Evolutionary conservation across 2,888 invertebrate genomes (phyloP).

Genomic region (Drosophila rubida): DNA sequence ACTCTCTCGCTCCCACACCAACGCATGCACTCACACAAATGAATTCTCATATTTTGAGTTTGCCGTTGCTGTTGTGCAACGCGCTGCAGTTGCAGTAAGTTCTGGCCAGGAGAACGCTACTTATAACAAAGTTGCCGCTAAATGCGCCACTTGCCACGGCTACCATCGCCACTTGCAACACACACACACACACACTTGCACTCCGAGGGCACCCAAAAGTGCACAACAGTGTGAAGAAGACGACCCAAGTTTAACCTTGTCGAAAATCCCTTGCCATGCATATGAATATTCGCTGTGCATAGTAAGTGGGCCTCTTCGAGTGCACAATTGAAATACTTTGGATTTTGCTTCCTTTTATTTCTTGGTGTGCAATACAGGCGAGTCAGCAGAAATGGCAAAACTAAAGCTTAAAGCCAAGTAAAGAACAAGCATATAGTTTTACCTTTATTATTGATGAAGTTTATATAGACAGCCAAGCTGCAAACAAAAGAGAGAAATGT

Average conservation of each 20-base stretch:
- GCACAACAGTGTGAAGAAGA: conserved; percentile 26
- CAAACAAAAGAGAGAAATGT: not conserved
- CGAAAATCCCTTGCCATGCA: conserved; percentile 9
- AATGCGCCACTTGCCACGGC: conserved; percentile 62
- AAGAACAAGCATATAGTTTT: not conserved
- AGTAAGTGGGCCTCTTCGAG: conserved; percentile 13
- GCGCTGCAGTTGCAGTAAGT: conserved; percentile 15
- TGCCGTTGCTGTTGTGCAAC: conserved; percentile 20
- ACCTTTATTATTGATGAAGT: not conserved
- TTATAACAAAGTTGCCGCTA: conserved; percentile 60
- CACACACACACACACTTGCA: not conserved
- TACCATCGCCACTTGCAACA: not conserved
- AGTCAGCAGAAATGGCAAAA: conserved; percentile 29
- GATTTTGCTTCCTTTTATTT: no score
- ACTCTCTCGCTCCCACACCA: not conserved
- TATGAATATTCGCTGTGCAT: conserved; percentile 12
- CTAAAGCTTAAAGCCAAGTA: not conserved
- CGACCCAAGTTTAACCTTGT: conserved; percentile 34
- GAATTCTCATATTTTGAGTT: conserved; percentile 24
- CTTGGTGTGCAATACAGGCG: conserved; percentile 14
- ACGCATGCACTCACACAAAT: not conserved
- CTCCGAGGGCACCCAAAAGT: conserved; percentile 32
- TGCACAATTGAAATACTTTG: conserved; percentile 13
- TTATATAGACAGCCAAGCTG: not conserved
- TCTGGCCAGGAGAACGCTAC: conserved; percentile 30